phyloP scores from a whole-genome alignment of 2,888 invertebrate genomes.

The Masnerella sp. region DNA sequence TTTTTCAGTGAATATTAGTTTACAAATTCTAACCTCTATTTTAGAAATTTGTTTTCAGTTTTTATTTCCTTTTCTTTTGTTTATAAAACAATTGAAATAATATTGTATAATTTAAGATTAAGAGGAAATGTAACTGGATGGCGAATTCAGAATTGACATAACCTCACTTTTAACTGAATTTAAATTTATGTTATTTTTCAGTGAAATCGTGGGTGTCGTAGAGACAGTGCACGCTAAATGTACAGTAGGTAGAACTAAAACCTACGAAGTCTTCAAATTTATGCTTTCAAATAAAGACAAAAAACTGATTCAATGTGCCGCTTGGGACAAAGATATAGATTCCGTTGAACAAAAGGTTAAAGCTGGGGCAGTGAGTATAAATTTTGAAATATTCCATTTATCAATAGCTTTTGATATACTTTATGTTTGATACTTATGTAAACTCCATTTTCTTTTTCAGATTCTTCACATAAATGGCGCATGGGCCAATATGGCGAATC shows the following conservation, averaged over 20 bases:
- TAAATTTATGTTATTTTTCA: not conserved
- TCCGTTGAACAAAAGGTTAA: not conserved
- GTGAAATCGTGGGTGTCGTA: not conserved
- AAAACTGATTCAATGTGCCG: not conserved
- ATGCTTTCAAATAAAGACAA: slow-evolving; percentile 3
- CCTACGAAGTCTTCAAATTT: slow-evolving; percentile 4
- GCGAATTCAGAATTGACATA: too few species aligned
- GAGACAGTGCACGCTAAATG: not conserved
- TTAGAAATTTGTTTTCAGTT: too few species aligned
- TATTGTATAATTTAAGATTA: too few species aligned
- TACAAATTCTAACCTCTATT: too few species aligned
- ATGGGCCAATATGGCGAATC: not conserved
- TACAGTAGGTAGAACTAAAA: not conserved
- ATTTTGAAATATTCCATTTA: not conserved
- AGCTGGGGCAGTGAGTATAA: slow-evolving; percentile 2
- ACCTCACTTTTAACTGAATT: not conserved
- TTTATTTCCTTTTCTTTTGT: too few species aligned
- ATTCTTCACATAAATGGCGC: not conserved
- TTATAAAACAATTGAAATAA: too few species aligned
- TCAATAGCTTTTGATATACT: not conserved
- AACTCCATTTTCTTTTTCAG: not conserved
- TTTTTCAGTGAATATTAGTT: too few species aligned
- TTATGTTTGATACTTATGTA: not conserved
- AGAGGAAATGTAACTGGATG: too few species aligned
- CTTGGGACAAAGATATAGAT: slow-evolving; percentile 4